Evolutionary conservation across 2,797 vertebrate genomes (phyloP).

Genomic region (Diglossa cyanea): DNA sequence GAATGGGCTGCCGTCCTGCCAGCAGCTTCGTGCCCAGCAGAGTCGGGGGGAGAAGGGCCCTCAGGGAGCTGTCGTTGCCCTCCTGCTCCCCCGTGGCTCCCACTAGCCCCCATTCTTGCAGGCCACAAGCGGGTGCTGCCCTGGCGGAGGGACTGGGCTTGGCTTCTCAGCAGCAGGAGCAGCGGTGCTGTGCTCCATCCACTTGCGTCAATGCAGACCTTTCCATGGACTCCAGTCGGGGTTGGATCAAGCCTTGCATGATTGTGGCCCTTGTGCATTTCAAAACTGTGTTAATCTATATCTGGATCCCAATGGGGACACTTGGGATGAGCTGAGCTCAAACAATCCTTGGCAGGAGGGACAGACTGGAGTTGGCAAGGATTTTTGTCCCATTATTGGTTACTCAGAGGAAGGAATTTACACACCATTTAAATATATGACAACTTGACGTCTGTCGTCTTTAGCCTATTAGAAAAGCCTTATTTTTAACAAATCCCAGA

Average conservation of each 20-base stretch:
- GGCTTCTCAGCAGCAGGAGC: background rate
- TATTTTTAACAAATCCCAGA: slow-evolving; percentile 56
- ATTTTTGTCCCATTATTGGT: slow-evolving; percentile 49
- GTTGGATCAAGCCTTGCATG: slow-evolving; percentile 41
- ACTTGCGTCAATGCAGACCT: slow-evolving; percentile 59
- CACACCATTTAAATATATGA: slow-evolving; percentile 42
- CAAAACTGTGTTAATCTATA: slow-evolving; percentile 45
- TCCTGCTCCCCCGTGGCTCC: background rate
- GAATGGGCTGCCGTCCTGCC: rapidly evolving
- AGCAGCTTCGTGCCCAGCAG: background rate
- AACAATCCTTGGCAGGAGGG: slow-evolving; percentile 62
- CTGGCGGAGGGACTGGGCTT: rapidly evolving
- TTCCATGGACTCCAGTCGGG: slow-evolving; percentile 36
- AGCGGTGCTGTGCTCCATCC: background rate
- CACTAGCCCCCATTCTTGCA: rapidly evolving
- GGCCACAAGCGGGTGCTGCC: background rate
- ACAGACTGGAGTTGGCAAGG: slow-evolving; percentile 42
- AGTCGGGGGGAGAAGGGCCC: background rate
- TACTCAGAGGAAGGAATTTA: slow-evolving; percentile 42
- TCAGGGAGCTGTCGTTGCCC: background rate
- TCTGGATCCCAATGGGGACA: slow-evolving; percentile 57
- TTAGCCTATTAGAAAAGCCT: slow-evolving; percentile 29
- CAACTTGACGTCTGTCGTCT: slow-evolving; percentile 62
- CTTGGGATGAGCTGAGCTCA: slow-evolving; percentile 26
- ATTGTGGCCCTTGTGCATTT: slow-evolving; percentile 30